Percentiles rank a stretch among this genome's conserved stretches.
Conservation (phyloP, 2,113 vertebrate genomes). For the Lamprologus sp. region DNA sequence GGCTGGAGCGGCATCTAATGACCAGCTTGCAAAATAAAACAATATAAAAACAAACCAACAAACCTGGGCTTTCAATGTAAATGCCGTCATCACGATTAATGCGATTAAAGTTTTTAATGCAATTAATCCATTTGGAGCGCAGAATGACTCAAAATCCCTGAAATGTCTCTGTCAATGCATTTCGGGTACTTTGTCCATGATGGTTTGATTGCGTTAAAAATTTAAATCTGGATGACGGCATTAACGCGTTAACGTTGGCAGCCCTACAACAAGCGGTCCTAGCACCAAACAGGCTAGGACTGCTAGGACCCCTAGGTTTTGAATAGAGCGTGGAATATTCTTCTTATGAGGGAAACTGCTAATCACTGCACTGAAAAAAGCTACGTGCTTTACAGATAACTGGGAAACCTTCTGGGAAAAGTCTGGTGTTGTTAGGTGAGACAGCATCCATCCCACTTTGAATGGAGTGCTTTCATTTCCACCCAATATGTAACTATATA, state of each 20-base stretch:
- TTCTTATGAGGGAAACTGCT: not conserved
- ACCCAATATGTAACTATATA: not conserved
- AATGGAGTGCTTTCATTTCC: not conserved
- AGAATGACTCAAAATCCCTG: not conserved
- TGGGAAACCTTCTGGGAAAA: not conserved
- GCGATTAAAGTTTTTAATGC: rapidly evolving
- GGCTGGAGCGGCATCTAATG: not conserved
- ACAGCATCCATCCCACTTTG: not conserved
- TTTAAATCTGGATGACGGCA: not conserved
- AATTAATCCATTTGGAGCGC: not conserved
- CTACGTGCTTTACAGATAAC: not conserved
- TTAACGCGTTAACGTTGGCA: not conserved
- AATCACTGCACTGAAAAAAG: not conserved
- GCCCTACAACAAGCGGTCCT: not conserved
- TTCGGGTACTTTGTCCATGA: not conserved
- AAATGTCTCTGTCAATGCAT: not conserved
- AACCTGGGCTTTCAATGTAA: rapidly evolving
- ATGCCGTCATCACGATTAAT: not conserved
- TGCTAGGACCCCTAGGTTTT: not conserved
- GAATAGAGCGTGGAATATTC: not conserved
- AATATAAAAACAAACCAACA: not conserved
- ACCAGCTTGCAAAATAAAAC: not conserved
- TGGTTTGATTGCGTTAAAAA: not conserved
- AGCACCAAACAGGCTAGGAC: not conserved
- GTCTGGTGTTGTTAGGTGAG: not conserved